Evolutionary conservation across 2,888 invertebrate genomes (phyloP).

Genomic region (Ferrisia virgata): DNA sequence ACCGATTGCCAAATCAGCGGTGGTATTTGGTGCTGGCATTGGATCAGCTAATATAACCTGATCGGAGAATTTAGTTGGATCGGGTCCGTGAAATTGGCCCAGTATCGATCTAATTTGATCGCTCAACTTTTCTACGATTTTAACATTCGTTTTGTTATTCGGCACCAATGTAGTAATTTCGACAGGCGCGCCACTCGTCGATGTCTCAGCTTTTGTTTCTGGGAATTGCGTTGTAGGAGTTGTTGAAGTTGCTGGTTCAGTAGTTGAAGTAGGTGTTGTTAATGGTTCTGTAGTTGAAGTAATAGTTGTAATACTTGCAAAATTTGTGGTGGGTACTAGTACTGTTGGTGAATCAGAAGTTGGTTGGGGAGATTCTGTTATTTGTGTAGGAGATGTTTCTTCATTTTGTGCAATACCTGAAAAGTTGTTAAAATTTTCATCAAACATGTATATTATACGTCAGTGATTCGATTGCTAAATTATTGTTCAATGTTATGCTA

Average conservation of each 20-base stretch:
- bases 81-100: constrained; percentile 75
- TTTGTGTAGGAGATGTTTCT: not conserved
- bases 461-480: not conserved
- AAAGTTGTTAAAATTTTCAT: not conserved
- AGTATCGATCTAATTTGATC: constrained; percentile 68
- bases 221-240: not conserved
- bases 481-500: not conserved
- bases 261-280: not conserved
- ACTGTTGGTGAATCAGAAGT: too few species aligned
- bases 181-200: not conserved
- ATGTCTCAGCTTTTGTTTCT: not conserved
- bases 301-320: not conserved
- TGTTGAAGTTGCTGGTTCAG: not conserved
- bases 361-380: too few species aligned
- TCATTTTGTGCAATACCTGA: not conserved
- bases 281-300: not conserved
- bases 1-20: constrained; percentile 63
- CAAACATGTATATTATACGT: not conserved
- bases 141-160: not conserved
- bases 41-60: constrained; percentile 73
- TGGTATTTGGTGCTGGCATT: constrained; percentile 71
- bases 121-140: constrained; percentile 61
- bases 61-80: constrained; percentile 76
- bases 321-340: too few species aligned
- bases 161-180: not conserved